Percentiles rank a stretch among this genome's conserved stretches.
phyloP scores from a whole-genome alignment of 2,888 invertebrate genomes.

The Tryphoninae sp. region DNA sequence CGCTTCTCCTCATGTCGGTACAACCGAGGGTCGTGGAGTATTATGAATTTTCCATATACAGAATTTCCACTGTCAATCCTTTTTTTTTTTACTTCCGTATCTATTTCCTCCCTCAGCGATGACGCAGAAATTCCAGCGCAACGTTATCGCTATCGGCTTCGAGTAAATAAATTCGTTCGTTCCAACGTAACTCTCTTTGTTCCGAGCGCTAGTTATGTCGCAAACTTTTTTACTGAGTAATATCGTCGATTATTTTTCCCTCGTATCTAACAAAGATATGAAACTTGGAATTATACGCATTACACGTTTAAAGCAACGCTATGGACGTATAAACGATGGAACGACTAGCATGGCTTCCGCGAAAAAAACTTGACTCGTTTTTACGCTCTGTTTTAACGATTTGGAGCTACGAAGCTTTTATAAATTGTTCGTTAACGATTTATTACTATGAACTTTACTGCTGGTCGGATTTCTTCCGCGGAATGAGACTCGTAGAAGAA shows the following conservation, averaged over 20 bases:
- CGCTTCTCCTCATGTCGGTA: slow-evolving; percentile 7
- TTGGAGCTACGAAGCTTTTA: slow-evolving; percentile 13
- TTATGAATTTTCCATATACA: slow-evolving; percentile 34
- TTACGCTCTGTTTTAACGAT: not conserved
- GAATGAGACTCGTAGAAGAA: not conserved
- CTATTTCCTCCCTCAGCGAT: slow-evolving; percentile 20
- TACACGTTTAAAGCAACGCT: not conserved
- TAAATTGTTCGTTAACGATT: slow-evolving; percentile 23
- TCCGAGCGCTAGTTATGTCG: slow-evolving; percentile 12
- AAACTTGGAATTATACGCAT: not conserved
- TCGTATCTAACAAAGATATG: not conserved
- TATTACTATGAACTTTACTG: not conserved
- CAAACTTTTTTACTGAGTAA: slow-evolving; percentile 15
- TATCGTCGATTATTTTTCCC: not conserved
- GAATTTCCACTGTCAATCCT: slow-evolving; percentile 28
- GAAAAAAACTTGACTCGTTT: slow-evolving; percentile 5
- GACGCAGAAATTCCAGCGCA: slow-evolving; percentile 47
- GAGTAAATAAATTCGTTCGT: slow-evolving; percentile 16
- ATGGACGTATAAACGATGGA: not conserved
- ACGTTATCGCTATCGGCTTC: slow-evolving; percentile 15
- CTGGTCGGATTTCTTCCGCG: slow-evolving; percentile 23
- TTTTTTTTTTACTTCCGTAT: slow-evolving; percentile 42
- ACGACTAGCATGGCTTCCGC: not conserved
- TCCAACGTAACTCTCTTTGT: not conserved
- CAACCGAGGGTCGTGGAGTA: slow-evolving; percentile 10